Conservation (phyloP, 2,113 vertebrate genomes). For the Lepus americanus region DNA sequence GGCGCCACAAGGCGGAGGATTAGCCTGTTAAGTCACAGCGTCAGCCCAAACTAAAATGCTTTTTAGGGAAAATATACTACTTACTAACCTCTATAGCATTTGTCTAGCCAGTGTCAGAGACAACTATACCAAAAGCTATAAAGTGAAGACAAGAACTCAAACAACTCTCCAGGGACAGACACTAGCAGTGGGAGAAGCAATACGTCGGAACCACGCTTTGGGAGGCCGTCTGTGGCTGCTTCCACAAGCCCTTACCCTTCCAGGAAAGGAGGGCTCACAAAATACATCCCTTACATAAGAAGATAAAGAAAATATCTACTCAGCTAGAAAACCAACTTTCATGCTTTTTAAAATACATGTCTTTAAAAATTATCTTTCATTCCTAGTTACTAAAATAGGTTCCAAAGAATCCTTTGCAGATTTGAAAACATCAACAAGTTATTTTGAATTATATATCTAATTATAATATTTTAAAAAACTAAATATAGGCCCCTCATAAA, state of each 20-base stretch:
- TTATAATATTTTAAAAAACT: slow-evolving; percentile 14
- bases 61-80: background rate
- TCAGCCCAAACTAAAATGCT: background rate
- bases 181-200: background rate
- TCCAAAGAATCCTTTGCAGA: background rate
- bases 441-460: background rate
- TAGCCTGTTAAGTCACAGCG: too few species aligned
- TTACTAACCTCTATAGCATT: background rate
- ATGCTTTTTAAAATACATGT: background rate
- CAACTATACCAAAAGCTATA: background rate
- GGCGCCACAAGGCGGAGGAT: too few species aligned
- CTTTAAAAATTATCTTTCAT: background rate
- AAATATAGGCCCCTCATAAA: background rate
- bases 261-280: background rate
- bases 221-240: background rate
- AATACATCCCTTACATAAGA: background rate
- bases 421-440: background rate
- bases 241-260: background rate
- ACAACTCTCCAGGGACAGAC: background rate
- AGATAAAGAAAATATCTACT: background rate
- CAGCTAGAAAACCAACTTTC: background rate
- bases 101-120: background rate
- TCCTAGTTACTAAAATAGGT: slow-evolving; percentile 18
- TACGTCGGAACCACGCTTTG: background rate
- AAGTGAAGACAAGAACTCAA: background rate